These are phyloP conservation scores for Torymus tubicola DNA, from an alignment of 2,888 invertebrate genomes.

Conservation along the genomic window DNA sequence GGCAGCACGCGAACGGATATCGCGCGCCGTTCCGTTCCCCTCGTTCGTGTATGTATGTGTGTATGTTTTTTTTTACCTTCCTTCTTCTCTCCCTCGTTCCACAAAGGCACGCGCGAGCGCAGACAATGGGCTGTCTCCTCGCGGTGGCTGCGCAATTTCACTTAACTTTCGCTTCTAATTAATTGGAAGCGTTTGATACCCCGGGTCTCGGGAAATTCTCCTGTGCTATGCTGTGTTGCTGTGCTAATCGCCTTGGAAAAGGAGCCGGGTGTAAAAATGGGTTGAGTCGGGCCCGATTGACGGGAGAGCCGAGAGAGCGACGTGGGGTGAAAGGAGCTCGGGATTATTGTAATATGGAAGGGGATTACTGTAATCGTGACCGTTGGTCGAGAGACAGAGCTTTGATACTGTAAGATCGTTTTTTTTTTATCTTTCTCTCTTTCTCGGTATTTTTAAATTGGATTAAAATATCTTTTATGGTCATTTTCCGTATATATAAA, in stretches of 20 bases:
- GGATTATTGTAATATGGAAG: no score
- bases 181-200: slow-evolving; percentile 61
- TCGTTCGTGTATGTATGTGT: neutral
- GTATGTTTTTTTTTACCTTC: slow-evolving; percentile 6
- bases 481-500: no score
- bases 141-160: slow-evolving; percentile 62
- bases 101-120: neutral
- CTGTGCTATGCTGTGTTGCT: neutral
- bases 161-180: slow-evolving; percentile 68
- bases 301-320: neutral
- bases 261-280: slow-evolving; percentile 16
- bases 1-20: neutral
- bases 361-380: slow-evolving; percentile 26
- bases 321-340: slow-evolving; percentile 43
- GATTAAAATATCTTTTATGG: no score
- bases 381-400: no score
- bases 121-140: slow-evolving; percentile 37
- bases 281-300: slow-evolving; percentile 7
- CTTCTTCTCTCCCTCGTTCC: neutral
- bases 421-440: no score
- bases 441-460: neutral
- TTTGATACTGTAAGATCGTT: no score
- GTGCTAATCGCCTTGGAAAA: slow-evolving; percentile 50
- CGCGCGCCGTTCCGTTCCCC: neutral
- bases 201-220: slow-evolving; percentile 27